Evolutionary conservation across 1,140 invertebrate species (phyloP).

Genomic region (Nasonia vitripennis): DNA sequence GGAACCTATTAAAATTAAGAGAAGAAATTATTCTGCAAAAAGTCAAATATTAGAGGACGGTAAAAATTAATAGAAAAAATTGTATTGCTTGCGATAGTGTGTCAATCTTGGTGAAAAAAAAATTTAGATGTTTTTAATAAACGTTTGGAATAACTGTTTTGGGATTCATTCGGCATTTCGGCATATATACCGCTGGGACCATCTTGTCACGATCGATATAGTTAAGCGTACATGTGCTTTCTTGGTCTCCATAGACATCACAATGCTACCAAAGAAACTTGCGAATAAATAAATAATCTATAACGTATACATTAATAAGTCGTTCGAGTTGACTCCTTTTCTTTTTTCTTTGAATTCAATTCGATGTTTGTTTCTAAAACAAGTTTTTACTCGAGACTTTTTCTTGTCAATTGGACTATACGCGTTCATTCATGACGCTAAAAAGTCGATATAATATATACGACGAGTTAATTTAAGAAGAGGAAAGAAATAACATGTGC

Average conservation of each 20-base stretch:
- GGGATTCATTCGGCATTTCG: slow-evolving; percentile 54
- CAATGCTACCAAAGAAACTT: slow-evolving; percentile 72
- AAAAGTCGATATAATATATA: slow-evolving; percentile 16
- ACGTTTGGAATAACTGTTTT: slow-evolving; percentile 49
- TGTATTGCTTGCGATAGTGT: slow-evolving; percentile 36
- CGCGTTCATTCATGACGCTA: background rate
- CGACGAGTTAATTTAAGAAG: slow-evolving; percentile 28
- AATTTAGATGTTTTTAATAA: slow-evolving; percentile 46
- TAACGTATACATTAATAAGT: slow-evolving; percentile 62
- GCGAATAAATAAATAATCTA: slow-evolving; percentile 64
- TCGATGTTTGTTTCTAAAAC: background rate
- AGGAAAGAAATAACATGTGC: slow-evolving; percentile 46
- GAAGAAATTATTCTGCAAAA: slow-evolving; percentile 40
- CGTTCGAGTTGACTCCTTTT: slow-evolving; percentile 55
- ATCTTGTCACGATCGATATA: slow-evolving; percentile 64
- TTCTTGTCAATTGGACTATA: background rate
- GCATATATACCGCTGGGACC: slow-evolving; percentile 60
- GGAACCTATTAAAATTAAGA: slow-evolving; percentile 48
- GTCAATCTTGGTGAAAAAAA: slow-evolving; percentile 34
- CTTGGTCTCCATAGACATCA: slow-evolving; percentile 68
- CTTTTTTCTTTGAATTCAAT: slow-evolving; percentile 56
- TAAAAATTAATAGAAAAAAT: slow-evolving; percentile 38
- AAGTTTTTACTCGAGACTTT: background rate
- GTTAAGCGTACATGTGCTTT: slow-evolving; percentile 55
- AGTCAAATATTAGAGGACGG: background rate